Percentiles rank a stretch among this genome's conserved stretches.
Conservation (phyloP, 92 coral and sea anemone species). For the Epizoanthus stellaris region DNA sequence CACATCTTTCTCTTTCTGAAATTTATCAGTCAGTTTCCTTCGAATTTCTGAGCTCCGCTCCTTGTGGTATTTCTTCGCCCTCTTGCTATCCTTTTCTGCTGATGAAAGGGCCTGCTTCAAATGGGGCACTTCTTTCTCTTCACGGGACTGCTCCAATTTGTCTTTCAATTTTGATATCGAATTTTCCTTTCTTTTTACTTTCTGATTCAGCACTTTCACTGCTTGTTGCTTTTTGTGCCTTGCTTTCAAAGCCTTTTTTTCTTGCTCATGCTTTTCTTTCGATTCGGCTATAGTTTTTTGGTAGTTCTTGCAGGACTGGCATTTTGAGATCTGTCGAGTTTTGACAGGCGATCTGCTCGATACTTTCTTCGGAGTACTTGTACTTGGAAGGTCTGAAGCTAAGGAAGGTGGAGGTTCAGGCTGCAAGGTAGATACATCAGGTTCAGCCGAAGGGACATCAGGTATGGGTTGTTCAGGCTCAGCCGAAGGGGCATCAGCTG, state of each 20-base stretch:
- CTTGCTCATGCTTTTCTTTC: not conserved
- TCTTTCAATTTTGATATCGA: not conserved
- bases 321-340: not conserved
- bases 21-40: not conserved
- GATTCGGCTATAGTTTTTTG: not conserved
- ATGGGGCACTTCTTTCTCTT: not conserved
- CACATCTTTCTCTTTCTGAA: not conserved
- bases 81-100: not conserved
- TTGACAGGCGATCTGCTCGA: not conserved
- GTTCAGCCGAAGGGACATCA: not conserved
- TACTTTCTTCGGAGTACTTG: not conserved
- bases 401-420: not conserved
- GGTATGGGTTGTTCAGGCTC: not conserved
- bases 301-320: not conserved
- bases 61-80: not conserved
- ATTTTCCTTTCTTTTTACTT: not conserved
- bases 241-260: not conserved
- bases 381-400: not conserved
- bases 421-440: not conserved
- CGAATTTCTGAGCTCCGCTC: not conserved
- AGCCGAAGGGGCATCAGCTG: not conserved
- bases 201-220: not conserved
- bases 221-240: not conserved
- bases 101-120: not conserved
- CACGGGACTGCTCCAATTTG: not conserved